Conservation (phyloP, 92 coral and sea anemone species). For the Isaurus tuberculatus region DNA sequence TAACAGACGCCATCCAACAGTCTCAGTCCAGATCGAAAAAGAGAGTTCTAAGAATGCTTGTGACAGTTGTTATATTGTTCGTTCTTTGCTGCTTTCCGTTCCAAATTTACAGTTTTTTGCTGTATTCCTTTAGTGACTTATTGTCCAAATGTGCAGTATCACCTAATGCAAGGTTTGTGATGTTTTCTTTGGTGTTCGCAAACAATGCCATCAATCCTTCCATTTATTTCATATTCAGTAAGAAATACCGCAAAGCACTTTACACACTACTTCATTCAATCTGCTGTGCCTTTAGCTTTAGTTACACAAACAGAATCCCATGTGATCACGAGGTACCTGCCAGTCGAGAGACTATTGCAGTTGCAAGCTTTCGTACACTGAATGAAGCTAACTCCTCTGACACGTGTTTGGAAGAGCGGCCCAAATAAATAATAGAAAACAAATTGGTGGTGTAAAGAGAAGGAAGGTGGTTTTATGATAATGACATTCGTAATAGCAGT, state of each 20-base stretch:
- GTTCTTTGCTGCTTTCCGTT: slow-evolving; percentile 78
- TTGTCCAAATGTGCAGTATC: slow-evolving; percentile 53
- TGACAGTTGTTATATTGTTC: slow-evolving; percentile 74
- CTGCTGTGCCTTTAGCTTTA: neutral
- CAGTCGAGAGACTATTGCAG: neutral
- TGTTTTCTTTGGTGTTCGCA: slow-evolving; percentile 74
- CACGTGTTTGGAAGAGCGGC: neutral
- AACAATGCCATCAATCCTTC: slow-evolving; percentile 88
- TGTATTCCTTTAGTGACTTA: slow-evolving; percentile 20
- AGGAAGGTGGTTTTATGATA: too few species aligned
- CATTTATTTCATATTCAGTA: slow-evolving; percentile 76
- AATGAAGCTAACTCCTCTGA: neutral
- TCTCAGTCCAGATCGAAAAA: slow-evolving; percentile 75
- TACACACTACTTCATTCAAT: neutral
- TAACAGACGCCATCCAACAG: slow-evolving; percentile 73
- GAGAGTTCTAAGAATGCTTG: slow-evolving; percentile 80
- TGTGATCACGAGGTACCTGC: neutral
- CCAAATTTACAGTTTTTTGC: slow-evolving; percentile 64
- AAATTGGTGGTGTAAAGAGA: too few species aligned
- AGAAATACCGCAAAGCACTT: slow-evolving; percentile 70
- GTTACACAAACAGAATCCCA: neutral
- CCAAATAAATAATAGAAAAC: too few species aligned
- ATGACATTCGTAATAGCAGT: too few species aligned
- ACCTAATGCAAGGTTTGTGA: slow-evolving; percentile 53
- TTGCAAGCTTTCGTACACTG: slow-evolving; percentile 21